Percentiles rank a stretch among this genome's conserved stretches.
Conservation (phyloP, 2,888 invertebrate species). For the Athalia circularis region DNA sequence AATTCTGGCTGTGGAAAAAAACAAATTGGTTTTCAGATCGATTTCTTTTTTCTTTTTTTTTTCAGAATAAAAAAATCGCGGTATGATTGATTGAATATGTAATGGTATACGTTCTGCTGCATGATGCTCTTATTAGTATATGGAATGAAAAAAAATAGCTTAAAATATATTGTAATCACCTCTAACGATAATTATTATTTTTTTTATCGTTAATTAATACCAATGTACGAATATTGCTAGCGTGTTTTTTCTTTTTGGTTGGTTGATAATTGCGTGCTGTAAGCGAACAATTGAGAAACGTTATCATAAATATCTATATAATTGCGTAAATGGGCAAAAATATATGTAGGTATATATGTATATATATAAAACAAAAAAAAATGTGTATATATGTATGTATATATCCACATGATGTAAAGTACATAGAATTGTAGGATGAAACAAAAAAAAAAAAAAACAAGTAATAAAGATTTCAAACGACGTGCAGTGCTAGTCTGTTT, state of each 20-base stretch:
- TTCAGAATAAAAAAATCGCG: too few relatives aligned
- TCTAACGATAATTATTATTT: slow-evolving; percentile 58
- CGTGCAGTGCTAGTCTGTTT: slow-evolving; percentile 58
- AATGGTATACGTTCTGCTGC: too few relatives aligned
- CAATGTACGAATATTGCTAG: not conserved
- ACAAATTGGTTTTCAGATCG: not conserved
- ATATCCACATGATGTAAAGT: slow-evolving; percentile 32
- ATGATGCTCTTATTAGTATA: too few relatives aligned
- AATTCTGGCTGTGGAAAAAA: slow-evolving; percentile 1
- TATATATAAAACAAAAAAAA: slow-evolving; percentile 15
- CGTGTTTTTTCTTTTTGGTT: not conserved
- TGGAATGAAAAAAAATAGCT: slow-evolving; percentile 56
- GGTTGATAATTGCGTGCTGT: slow-evolving; percentile 22
- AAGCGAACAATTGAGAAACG: slow-evolving; percentile 5
- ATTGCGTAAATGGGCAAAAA: slow-evolving; percentile 24
- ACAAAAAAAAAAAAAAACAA: slow-evolving; percentile 12
- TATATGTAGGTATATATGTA: slow-evolving; percentile 24
- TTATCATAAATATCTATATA: slow-evolving; percentile 8
- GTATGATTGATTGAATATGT: too few relatives aligned
- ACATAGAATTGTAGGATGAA: slow-evolving; percentile 29
- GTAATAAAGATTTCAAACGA: slow-evolving; percentile 34
- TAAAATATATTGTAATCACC: slow-evolving; percentile 55
- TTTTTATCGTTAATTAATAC: slow-evolving; percentile 55
- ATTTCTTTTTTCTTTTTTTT: not conserved
- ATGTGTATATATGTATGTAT: slow-evolving; percentile 39